Evolutionary conservation across 2,888 invertebrate species (phyloP), one percentile per base, ranked within the genome.

Genomic region (Mimachlamys varia): DNA sequence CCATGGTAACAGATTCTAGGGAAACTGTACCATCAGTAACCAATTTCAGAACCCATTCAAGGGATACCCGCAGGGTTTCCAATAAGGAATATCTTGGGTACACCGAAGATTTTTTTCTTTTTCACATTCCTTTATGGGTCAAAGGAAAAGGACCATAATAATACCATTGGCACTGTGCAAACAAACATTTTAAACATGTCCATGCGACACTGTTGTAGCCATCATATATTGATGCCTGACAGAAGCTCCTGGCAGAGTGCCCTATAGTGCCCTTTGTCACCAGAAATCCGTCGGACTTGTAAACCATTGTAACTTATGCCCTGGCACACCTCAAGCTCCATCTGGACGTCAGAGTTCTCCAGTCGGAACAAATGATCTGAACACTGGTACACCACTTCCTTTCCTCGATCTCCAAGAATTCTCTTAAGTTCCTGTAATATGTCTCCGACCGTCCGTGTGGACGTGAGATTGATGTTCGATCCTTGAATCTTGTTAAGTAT

Each of bases 321-420:
- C 53, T 95, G 94, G 88, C 94, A 94, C 12, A 96, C 95, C 90
- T 96, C 95, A 58, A 96, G 93, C 91, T 96, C 96, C 95, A 96
- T 95, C 89, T 95, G 93, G 53, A 95, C 94, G 87, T 95, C 95
- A 0, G 93, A 93, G 90, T 94, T 95, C 89, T 94, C 93, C 53
- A 96, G 91, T 88, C 94, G 94, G 90, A 95, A 95, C 49, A 95
- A 90, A 62, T 94, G 95, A 88, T 96, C 95, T 38, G 94, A 95
- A 91, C 94, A 95, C 92, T 95, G 94, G 88, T 95, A 95, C 22
- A 94, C 94, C 76, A 95, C 94, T 55, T 95, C 93, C 17, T 95
- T 94, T 76, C 94, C 93, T 50, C 94, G 93, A 33, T 94, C 92
- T 90, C 95, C 95, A 33, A 96, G 91, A 62, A 95, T 95, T 33